phyloP scores from a whole-genome alignment of 2,888 invertebrate genomes.

The Pediacus dermestoides region DNA sequence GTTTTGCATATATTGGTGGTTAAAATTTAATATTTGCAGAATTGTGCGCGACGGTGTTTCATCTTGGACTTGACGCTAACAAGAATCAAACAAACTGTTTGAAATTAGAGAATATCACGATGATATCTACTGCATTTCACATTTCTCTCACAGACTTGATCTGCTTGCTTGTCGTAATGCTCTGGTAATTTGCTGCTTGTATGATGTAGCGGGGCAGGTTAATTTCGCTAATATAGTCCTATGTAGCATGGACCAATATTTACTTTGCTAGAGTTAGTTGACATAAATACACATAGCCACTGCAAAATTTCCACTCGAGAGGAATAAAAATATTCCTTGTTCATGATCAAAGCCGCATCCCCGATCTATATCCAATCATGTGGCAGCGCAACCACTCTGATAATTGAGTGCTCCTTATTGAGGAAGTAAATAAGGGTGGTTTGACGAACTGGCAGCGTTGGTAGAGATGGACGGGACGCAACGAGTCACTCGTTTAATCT shows the following conservation, averaged over 20 bases:
- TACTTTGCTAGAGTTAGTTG: slow-evolving; percentile 49
- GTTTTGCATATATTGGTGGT: too few species aligned
- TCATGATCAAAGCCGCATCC: slow-evolving; percentile 40
- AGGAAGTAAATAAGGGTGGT: slow-evolving; percentile 6
- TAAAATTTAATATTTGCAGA: too few species aligned
- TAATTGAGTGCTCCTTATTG: slow-evolving; percentile 38
- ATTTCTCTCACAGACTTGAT: slow-evolving; percentile 23
- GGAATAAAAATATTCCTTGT: slow-evolving; percentile 47
- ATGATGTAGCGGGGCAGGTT: slow-evolving; percentile 38
- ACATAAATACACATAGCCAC: slow-evolving; percentile 43
- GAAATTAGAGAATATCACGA: neutral
- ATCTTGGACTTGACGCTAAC: too few species aligned
- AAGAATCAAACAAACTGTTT: slow-evolving; percentile 1
- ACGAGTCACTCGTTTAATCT: slow-evolving; percentile 47
- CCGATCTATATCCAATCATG: slow-evolving; percentile 41
- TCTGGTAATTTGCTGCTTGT: slow-evolving; percentile 35
- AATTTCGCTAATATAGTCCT: slow-evolving; percentile 48
- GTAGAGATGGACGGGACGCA: slow-evolving; percentile 29
- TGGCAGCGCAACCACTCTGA: slow-evolving; percentile 38
- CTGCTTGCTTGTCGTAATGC: slow-evolving; percentile 30
- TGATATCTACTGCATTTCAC: neutral
- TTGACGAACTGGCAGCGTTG: neutral
- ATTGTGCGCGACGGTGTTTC: too few species aligned
- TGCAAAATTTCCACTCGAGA: slow-evolving; percentile 43
- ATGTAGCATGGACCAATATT: slow-evolving; percentile 44